Percentiles rank a stretch among this genome's conserved stretches.
Evolutionary conservation across 2,113 vertebrate species (phyloP).

Genomic region (Elephantulus edwardii): DNA sequence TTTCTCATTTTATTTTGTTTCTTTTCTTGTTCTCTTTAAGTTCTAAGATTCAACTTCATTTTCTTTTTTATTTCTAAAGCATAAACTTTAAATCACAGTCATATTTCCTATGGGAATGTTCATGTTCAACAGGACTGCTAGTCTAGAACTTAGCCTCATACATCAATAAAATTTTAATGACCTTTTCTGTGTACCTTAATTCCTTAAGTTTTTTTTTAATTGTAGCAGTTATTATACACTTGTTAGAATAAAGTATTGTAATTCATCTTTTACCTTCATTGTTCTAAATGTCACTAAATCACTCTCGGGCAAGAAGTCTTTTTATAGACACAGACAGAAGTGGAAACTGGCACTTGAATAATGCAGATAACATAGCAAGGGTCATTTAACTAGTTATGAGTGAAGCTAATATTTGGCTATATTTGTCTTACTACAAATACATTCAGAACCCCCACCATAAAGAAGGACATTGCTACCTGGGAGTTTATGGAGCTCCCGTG

Average conservation of each 20-base stretch:
- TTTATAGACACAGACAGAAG: background rate
- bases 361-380: background rate
- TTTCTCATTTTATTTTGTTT: background rate
- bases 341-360: background rate
- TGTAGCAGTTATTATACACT: background rate
- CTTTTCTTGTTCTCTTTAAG: background rate
- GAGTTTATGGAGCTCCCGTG: background rate
- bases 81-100: background rate
- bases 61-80: background rate
- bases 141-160: background rate
- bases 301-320: background rate
- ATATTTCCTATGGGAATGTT: background rate
- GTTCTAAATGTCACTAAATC: background rate
- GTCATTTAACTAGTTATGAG: background rate
- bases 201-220: background rate
- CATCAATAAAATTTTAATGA: background rate
- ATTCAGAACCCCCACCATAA: background rate
- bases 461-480: background rate
- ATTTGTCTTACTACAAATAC: background rate
- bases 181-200: background rate
- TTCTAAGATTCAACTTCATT: background rate
- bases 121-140: background rate
- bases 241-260: background rate
- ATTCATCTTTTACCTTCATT: background rate
- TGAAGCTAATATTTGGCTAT: background rate